Conservation (phyloP, 2,113 vertebrate genomes). For the Centropus bengalensis region DNA sequence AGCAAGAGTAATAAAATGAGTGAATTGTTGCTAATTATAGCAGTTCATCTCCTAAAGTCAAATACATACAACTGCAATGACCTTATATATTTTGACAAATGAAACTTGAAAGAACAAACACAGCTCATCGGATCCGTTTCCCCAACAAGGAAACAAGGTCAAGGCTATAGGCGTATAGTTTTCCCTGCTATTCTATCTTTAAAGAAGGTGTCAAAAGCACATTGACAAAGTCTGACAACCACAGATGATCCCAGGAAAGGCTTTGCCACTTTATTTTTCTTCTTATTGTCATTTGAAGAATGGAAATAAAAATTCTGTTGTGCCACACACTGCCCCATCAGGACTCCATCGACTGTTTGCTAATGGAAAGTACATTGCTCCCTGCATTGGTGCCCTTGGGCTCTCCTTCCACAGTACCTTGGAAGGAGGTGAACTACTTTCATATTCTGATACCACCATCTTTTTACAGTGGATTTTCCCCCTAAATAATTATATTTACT, state of each 20-base stretch:
- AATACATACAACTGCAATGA: conserved; percentile 18
- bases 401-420: conserved; percentile 15
- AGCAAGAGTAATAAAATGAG: conserved; percentile 55
- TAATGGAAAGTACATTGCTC: conserved; percentile 14
- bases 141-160: conserved; percentile 47
- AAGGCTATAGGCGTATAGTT: neutral
- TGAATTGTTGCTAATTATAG: conserved; percentile 57
- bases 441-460: neutral
- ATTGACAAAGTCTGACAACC: conserved; percentile 65
- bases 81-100: conserved; percentile 59
- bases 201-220: conserved; percentile 56
- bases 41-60: conserved; percentile 52
- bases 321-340: neutral
- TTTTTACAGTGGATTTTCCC: neutral
- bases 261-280: conserved; percentile 20
- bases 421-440: neutral
- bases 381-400: neutral
- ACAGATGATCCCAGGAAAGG: conserved; percentile 56
- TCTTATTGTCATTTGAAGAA: conserved; percentile 64
- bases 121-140: conserved; percentile 30
- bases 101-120: conserved; percentile 57
- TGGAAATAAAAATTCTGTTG: conserved; percentile 66
- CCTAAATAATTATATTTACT: neutral
- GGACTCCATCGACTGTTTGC: conserved; percentile 18
- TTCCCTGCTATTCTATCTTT: conserved; percentile 15